Percentiles rank a stretch among this genome's conserved stretches.
These are phyloP conservation scores for Hepsetus odoe DNA, from an alignment of 2,113 vertebrate genomes.

Conservation along the genomic window DNA sequence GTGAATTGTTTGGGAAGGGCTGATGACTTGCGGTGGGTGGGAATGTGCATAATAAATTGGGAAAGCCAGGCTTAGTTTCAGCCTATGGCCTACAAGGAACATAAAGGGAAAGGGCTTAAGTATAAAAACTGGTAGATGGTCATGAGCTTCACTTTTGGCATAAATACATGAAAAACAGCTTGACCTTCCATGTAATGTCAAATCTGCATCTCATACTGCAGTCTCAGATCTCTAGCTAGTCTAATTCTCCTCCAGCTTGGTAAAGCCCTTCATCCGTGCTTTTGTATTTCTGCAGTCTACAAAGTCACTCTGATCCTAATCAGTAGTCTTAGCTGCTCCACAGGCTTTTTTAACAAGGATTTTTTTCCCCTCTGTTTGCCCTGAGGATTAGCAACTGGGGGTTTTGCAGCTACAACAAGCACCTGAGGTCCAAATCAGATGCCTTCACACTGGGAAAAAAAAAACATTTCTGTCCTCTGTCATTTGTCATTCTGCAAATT, in stretches of 20 bases:
- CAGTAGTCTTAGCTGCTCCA: slow-evolving; percentile 52
- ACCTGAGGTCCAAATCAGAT: slow-evolving; percentile 63
- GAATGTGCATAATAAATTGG: slow-evolving; percentile 32
- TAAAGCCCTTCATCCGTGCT: slow-evolving; percentile 52
- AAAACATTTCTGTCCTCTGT: slow-evolving; percentile 25
- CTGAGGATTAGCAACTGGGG: slow-evolving; percentile 54
- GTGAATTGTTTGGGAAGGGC: slow-evolving; percentile 9
- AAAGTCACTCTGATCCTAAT: slow-evolving; percentile 48
- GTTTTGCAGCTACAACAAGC: slow-evolving; percentile 35
- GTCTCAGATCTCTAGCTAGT: slow-evolving; percentile 41
- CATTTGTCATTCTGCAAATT: slow-evolving; percentile 44
- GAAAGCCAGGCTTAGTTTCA: slow-evolving; percentile 17
- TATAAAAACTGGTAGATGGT: background rate
- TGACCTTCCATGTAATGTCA: slow-evolving; percentile 45
- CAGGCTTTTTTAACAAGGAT: slow-evolving; percentile 52
- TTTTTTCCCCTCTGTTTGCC: slow-evolving; percentile 53
- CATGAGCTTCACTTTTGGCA: slow-evolving; percentile 27
- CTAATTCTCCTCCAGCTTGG: slow-evolving; percentile 48
- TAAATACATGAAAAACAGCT: slow-evolving; percentile 37
- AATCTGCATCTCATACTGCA: slow-evolving; percentile 40
- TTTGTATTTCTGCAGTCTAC: slow-evolving; percentile 49
- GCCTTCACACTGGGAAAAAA: slow-evolving; percentile 69
- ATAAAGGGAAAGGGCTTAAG: background rate
- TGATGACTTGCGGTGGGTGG: background rate
- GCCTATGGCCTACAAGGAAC: background rate